phyloP scores from a whole-genome alignment of 2,888 invertebrate species.

The Leptopilina syphax region DNA sequence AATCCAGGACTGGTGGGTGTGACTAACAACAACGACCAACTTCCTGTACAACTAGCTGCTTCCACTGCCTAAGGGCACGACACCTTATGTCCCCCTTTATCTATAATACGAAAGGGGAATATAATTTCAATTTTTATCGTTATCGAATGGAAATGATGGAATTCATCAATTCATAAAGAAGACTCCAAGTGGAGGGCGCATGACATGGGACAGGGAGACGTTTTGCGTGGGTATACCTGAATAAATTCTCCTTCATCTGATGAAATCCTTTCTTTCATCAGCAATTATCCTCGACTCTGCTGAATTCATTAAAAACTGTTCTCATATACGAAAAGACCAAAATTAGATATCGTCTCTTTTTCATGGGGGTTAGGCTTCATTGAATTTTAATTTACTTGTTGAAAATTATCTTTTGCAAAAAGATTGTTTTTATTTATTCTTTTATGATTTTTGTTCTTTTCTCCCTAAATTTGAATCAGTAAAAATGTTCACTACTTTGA shows the following conservation, averaged over 20 bases:
- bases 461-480: too few relatives aligned
- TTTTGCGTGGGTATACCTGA: slow-evolving; percentile 28
- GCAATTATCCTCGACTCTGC: slow-evolving; percentile 8
- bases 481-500: too few relatives aligned
- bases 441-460: too few relatives aligned
- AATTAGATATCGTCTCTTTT: slow-evolving; percentile 1
- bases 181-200: neutral
- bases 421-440: too few relatives aligned
- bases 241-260: slow-evolving; percentile 10
- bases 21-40: slow-evolving; percentile 62
- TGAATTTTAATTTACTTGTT: too few relatives aligned
- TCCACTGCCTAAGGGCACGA: slow-evolving; percentile 16
- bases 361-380: too few relatives aligned
- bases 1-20: slow-evolving; percentile 59
- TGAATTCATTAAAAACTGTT: neutral
- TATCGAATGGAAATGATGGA: slow-evolving; percentile 31
- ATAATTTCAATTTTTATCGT: slow-evolving; percentile 29
- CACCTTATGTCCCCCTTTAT: neutral
- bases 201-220: slow-evolving; percentile 5
- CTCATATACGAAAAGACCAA: neutral
- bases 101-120: neutral
- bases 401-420: too few relatives aligned
- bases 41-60: slow-evolving; percentile 37
- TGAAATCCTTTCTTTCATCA: slow-evolving; percentile 13
- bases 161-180: slow-evolving; percentile 30